A percentile compares a stretch with the other conserved stretches of the same genome.
phyloP scores from a whole-genome alignment of 35 echinoderm and acorn worm genomes.

The Lytechinus variegatus region DNA sequence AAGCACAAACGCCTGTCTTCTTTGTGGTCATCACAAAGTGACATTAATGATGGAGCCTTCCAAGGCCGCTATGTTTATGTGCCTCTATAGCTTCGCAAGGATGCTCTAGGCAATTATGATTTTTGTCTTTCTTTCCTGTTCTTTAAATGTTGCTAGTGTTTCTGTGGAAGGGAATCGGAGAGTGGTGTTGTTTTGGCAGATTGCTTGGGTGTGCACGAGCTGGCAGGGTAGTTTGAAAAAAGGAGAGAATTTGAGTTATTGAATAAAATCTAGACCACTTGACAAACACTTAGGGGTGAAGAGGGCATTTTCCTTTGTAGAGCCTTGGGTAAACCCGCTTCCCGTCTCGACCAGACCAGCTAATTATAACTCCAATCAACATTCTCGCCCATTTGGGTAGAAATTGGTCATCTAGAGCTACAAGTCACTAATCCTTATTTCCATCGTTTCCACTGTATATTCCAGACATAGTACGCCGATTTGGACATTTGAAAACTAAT shows the following conservation, averaged over 20 bases:
- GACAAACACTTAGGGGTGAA: not conserved
- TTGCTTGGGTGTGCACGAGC: not conserved
- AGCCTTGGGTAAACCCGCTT: not conserved
- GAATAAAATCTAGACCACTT: constrained; percentile 12
- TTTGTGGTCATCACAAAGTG: constrained; percentile 18
- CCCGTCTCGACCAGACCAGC: not conserved
- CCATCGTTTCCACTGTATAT: not conserved
- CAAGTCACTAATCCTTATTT: not conserved
- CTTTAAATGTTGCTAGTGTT: not conserved
- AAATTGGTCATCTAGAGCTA: not conserved
- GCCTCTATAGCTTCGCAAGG: not conserved
- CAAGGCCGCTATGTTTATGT: constrained; percentile 10
- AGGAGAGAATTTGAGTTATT: not conserved
- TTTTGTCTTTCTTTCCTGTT: not conserved
- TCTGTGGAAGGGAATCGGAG: not conserved
- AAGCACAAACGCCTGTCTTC: not conserved
- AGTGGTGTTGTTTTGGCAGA: not conserved
- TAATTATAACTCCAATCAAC: constrained; percentile 30
- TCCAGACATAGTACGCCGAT: not conserved
- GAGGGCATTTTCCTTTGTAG: not conserved
- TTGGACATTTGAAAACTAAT: not conserved
- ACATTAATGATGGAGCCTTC: constrained; percentile 11
- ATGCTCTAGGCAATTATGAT: not conserved
- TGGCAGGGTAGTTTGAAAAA: not conserved
- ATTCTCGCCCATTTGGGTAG: constrained; percentile 9